phyloP scores from a whole-genome alignment of 2,888 invertebrate genomes.

The Cenopis cana region DNA sequence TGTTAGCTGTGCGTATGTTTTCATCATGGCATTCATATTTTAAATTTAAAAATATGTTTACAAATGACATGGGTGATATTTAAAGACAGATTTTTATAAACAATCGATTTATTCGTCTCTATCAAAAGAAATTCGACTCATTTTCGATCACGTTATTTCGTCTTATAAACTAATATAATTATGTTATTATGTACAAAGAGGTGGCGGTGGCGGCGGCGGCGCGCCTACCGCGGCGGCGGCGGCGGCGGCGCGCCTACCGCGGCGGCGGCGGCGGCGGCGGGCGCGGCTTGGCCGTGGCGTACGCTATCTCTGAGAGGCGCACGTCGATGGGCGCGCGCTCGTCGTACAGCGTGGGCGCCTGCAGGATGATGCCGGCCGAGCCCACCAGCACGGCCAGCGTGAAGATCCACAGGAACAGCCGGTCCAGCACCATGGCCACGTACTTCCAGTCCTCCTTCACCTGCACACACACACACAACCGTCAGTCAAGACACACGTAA shows the following conservation, averaged over 20 bases:
- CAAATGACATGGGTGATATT: neutral
- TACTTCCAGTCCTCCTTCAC: constrained; percentile 99
- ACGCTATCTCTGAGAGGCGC: constrained; percentile 94
- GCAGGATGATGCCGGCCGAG: constrained; percentile 96
- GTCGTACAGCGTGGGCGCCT: constrained; percentile 97
- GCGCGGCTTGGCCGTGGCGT: constrained; percentile 93
- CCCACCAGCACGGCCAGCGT: constrained; percentile 97
- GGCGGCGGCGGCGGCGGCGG: constrained; percentile 71
- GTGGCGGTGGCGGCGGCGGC: constrained; percentile 30
- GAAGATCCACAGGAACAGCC: constrained; percentile 98
- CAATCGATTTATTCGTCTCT: constrained; percentile 78
- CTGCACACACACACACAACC: constrained; percentile 82
- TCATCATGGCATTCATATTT: neutral
- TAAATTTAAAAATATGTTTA: neutral
- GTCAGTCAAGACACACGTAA: constrained; percentile 55
- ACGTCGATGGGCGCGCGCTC: constrained; percentile 95
- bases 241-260: constrained; percentile 59
- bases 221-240: constrained; percentile 50
- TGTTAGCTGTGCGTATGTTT: neutral
- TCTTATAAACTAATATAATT: constrained; percentile 78
- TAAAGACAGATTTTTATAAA: constrained; percentile 60
- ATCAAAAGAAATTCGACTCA: constrained; percentile 83
- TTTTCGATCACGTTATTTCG: constrained; percentile 73
- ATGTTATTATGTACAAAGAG: constrained; percentile 65
- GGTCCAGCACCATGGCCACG: constrained; percentile 98